Percentiles rank a stretch among this genome's conserved stretches.
Conservation (phyloP, 2,797 vertebrate species). For the Girardinus metallicus region DNA sequence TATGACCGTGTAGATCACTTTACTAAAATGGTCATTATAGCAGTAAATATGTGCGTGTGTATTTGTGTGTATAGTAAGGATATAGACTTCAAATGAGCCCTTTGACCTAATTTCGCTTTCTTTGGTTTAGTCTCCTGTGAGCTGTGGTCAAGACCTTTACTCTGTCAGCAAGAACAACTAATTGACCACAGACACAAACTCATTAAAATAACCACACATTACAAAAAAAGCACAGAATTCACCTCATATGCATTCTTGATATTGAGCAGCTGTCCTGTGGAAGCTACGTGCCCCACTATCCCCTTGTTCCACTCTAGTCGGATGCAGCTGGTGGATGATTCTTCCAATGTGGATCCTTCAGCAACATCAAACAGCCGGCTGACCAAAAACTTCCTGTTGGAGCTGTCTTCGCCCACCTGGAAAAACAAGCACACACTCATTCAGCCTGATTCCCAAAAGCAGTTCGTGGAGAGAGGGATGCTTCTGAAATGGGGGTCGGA, state of each 20-base stretch:
- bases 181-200: not conserved
- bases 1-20: not conserved
- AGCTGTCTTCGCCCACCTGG: constrained; percentile 91
- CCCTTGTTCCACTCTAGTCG: constrained; percentile 98
- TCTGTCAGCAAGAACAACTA: not conserved
- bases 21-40: not conserved
- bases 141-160: not conserved
- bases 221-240: not conserved
- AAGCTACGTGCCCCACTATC: constrained; percentile 95
- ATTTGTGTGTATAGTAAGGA: not conserved
- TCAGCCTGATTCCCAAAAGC: no score
- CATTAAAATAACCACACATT: not conserved
- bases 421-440: constrained; percentile 23
- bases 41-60: not conserved
- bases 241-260: constrained; percentile 98
- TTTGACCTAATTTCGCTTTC: not conserved
- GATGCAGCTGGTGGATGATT: constrained; percentile 93
- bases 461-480: no score
- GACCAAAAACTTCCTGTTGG: constrained; percentile 93
- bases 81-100: not conserved
- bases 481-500: no score
- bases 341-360: constrained; percentile 93
- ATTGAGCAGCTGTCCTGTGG: constrained; percentile 91
- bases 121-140: not conserved
- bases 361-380: constrained; percentile 98